A percentile compares a stretch with the other conserved stretches of the same genome.
Conservation (phyloP, 2,113 vertebrate species). For the Pterophyllum scalare region DNA sequence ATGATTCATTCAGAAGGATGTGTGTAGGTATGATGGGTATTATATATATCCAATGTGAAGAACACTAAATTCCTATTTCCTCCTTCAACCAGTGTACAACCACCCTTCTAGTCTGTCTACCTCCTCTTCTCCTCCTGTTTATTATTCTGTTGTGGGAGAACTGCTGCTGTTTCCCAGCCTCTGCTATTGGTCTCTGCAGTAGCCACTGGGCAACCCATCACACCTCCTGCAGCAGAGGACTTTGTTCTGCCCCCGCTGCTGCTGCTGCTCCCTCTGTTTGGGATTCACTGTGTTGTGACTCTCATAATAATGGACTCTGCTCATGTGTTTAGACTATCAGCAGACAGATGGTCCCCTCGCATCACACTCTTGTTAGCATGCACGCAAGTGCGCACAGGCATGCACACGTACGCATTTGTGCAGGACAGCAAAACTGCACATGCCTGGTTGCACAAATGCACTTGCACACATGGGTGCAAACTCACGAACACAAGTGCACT, state of each 20-base stretch:
- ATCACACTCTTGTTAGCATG: slow-evolving; percentile 28
- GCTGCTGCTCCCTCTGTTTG: slow-evolving; percentile 36
- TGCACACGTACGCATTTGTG: background rate
- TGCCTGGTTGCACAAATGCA: slow-evolving; percentile 5
- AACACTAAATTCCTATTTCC: background rate
- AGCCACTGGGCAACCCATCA: slow-evolving; percentile 37
- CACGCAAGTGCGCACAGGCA: slow-evolving; percentile 21
- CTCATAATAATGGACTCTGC: slow-evolving; percentile 64
- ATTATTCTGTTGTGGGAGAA: slow-evolving; percentile 51
- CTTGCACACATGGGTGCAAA: slow-evolving; percentile 28
- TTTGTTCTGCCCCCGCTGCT: slow-evolving; percentile 3
- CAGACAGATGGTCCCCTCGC: slow-evolving; percentile 56
- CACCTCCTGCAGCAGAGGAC: slow-evolving; percentile 49
- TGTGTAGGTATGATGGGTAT: slow-evolving; percentile 86
- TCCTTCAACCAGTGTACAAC: background rate
- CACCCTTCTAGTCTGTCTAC: background rate
- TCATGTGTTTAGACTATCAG: slow-evolving; percentile 70
- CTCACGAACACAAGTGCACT: slow-evolving; percentile 4
- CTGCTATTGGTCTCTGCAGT: slow-evolving; percentile 34
- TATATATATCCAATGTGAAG: background rate
- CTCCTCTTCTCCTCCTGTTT: slow-evolving; percentile 42
- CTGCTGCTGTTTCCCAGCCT: slow-evolving; percentile 39
- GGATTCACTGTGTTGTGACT: slow-evolving; percentile 73
- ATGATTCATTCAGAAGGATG: slow-evolving; percentile 85
- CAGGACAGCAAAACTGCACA: slow-evolving; percentile 7